These are phyloP conservation scores for Catalaphyllia jardinei DNA, from an alignment of 64 coral and sea anemone genomes.

Conservation along the genomic window DNA sequence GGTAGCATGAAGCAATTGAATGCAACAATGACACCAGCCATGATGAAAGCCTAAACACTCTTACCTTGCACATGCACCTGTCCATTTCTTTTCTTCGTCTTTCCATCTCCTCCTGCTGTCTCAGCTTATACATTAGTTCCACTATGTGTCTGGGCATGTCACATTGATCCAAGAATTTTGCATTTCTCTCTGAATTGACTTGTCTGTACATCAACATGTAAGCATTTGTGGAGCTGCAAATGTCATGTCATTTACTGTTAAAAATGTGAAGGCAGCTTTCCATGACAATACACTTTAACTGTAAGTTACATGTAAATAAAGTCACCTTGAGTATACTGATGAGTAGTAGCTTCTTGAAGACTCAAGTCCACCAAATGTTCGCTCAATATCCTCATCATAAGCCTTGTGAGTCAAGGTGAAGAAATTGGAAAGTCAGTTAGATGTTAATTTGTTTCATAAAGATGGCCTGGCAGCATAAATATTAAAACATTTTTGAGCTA, in stretches of 20 bases:
- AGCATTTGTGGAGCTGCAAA: constrained; percentile 90
- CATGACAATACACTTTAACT: neutral
- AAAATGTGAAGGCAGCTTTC: neutral
- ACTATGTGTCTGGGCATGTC: constrained; percentile 72
- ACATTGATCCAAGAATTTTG: constrained; percentile 61
- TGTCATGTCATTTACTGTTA: neutral
- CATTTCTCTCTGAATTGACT: constrained; percentile 49
- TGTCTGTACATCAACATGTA: constrained; percentile 99
- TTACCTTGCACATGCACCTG: constrained; percentile 84
- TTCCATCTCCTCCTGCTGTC: constrained; percentile 70
- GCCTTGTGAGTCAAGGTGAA: constrained; percentile 33
- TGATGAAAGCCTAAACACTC: neutral
- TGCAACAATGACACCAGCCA: neutral
- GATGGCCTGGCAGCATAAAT: no score
- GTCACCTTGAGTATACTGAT: constrained; percentile 90
- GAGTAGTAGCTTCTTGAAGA: constrained; percentile 89
- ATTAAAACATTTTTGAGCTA: no score
- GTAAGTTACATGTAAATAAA: neutral
- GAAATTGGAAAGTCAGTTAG: neutral
- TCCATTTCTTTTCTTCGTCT: constrained; percentile 73
- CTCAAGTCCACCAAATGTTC: constrained; percentile 80
- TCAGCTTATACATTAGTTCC: constrained; percentile 34
- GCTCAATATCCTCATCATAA: constrained; percentile 87
- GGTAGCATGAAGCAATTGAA: no score
- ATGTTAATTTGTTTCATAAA: no score